A percentile compares a stretch with the other conserved stretches of the same genome.
These are phyloP conservation scores for Scaptomyza caliginosa DNA, from an alignment of 2,888 invertebrate genomes.

Conservation along the genomic window DNA sequence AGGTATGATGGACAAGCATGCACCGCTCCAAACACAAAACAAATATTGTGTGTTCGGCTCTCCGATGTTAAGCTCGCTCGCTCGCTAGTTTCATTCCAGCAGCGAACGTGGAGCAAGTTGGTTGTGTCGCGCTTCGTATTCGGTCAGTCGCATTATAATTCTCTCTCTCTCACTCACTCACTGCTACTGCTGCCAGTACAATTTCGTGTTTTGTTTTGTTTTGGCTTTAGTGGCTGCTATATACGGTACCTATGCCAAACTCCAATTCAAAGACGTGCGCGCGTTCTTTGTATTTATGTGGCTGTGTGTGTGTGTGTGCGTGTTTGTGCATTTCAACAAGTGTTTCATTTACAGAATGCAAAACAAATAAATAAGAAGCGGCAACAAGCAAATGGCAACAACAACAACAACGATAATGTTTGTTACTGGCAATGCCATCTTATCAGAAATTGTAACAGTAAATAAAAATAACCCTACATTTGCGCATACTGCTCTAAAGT, in stretches of 20 bases:
- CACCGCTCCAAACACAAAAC: constrained; percentile 9
- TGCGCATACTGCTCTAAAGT: constrained; percentile 5
- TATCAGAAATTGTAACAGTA: constrained; percentile 31
- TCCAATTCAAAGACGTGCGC: constrained; percentile 46
- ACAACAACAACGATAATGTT: constrained; percentile 3
- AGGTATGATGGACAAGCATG: constrained; percentile 8
- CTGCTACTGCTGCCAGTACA: constrained; percentile 20
- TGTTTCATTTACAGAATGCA: constrained; percentile 50
- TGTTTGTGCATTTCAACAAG: constrained; percentile 47
- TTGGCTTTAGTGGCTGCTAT: constrained; percentile 41
- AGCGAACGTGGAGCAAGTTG: constrained; percentile 54
- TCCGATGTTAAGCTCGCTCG: constrained; percentile 11
- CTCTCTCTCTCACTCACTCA: constrained; percentile 8
- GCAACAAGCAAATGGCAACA: constrained; percentile 29
- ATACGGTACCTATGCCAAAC: constrained; percentile 41
- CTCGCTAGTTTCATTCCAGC: constrained; percentile 51
- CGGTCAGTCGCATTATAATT: constrained; percentile 21
- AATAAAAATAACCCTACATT: constrained; percentile 14
- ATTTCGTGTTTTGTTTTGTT: constrained; percentile 47
- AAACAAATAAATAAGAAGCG: constrained; percentile 37
- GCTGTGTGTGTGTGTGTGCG: constrained; percentile 7
- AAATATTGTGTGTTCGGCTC: constrained; percentile 7
- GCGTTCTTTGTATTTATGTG: constrained; percentile 19
- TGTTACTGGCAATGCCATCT: constrained; percentile 17
- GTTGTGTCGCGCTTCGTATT: constrained; percentile 46